Percentiles rank a stretch among this genome's conserved stretches.
phyloP scores from a whole-genome alignment of 2,113 vertebrate genomes.

The Eretmochelys imbricata region DNA sequence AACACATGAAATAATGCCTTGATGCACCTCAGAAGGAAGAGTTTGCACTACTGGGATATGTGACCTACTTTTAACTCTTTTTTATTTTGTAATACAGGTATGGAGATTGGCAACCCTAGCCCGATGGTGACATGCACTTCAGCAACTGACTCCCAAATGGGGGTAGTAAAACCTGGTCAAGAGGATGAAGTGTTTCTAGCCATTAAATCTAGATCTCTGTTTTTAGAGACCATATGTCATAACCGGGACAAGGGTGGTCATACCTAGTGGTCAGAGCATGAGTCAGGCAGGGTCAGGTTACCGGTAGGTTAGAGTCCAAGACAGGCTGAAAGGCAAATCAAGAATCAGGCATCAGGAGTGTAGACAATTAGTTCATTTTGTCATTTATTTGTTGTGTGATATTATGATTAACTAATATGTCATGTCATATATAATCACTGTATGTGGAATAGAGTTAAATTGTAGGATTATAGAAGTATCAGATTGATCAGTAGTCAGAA shows the following conservation, averaged over 20 bases:
- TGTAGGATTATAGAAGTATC: no score
- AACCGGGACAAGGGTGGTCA: not conserved
- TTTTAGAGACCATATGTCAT: not conserved
- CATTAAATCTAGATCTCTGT: not conserved
- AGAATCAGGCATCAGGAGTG: not conserved
- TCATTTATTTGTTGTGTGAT: no score
- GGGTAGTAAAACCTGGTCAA: not conserved
- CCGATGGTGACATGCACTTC: not conserved
- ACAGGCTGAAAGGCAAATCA: not conserved
- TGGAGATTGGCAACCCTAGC: not conserved
- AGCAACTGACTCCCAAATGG: not conserved
- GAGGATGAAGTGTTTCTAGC: not conserved
- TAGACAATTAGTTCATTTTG: no score
- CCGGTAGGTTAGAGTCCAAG: not conserved
- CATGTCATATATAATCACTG: no score
- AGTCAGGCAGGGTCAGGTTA: not conserved
- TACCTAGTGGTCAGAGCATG: no score
- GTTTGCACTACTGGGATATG: not conserved
- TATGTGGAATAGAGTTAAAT: no score
- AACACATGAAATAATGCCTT: not conserved
- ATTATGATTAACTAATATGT: no score
- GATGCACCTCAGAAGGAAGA: slow-evolving; percentile 23
- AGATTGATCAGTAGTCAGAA: no score
- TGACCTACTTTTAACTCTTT: not conserved
- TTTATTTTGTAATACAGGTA: rapidly evolving